Base-by-base conservation (phyloP, 2,797 vertebrate genomes). In the Holocentrus rufus region DNA sequence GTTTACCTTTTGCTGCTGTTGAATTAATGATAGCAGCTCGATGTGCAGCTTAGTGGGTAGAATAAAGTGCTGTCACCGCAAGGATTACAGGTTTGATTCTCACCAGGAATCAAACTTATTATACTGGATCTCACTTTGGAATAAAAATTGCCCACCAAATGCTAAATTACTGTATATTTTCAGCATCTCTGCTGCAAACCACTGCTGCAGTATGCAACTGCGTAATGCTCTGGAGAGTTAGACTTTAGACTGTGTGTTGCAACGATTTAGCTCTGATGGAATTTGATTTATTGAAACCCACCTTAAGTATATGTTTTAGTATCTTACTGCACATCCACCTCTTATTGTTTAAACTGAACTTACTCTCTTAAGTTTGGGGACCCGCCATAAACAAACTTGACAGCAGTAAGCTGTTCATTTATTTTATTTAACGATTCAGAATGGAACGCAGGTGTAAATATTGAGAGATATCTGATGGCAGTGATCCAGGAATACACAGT, bases 371-470 rank as follows among this genome's bases (percentile, higher is more conserved):
- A 17, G 15, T 46, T 17, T 36, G 56, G 31, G 18, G 31, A 58
- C n/a, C 39, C 20, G 5, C 30, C 57, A 62, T 50, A 36, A 22
- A 53, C 18, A 13, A 23, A n/a, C 42, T 17, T 22, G 30, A 54
- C 30, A 53, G 34, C 22, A 34, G 62, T 64, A 64, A 64, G 47
- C 61, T 25, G n/a, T 49, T 64, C 8, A 34, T 22, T 64, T 64
- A 49, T 52, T 64, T 18, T 17, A 34, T 65, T 52, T 65, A n/a
- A 36, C 30, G 50, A 65, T 34, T 64, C 9, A 6, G 62, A 52
- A 22, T 64, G 62, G 62, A 64, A 27, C 15, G 4, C 31, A 34
- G 11, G 46, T 50, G 62, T 50, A 64, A 64, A 31, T 50, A 50
- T n/a, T 52, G n/a, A 17, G 44, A 17, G 15, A 52, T 20, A 47